Evolutionary conservation across 2,113 vertebrate genomes (phyloP), one percentile per base, ranked within the genome.

Genomic region (Elaphurus davidianus): DNA sequence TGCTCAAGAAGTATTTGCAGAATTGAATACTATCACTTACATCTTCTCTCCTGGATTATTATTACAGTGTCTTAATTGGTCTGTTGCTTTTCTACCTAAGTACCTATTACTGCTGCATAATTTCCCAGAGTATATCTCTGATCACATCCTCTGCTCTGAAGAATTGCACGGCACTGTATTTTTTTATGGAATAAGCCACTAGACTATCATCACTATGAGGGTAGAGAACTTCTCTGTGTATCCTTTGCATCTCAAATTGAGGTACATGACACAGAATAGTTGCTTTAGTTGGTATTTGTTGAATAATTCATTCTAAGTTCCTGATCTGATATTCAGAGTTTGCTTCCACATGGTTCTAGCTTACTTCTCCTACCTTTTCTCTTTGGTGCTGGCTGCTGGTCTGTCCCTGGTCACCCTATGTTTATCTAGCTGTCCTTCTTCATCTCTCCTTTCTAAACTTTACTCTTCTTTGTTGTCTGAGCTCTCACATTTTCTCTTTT

Each of bases 61-160:
- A 89, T 57, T 94, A 15, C 15, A n/a, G 16, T 81, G 54, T 89
- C 28, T 97, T 94, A 74, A 40, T 74, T 81, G 33, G 57, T 76
- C 55, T 83, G 54, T 90, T 27, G 45, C 28, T 81, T 89, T 90
- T 40, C 36, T 97, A 11, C 81, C 25, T 74, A 81, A 47, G 40
- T 90, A 82, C 74, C 87, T 52, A 52, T 17, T 12, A 14, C 19
- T 52, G 54, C 54, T 87, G 19, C 16, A 59, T 91, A 55, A 83
- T 90, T 85, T 62, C 59, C 40, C 23, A 60, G 19, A 47, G 14
- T 83, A 11, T 90, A 30, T 90, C 54, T 96, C 45, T 86, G 52
- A 57, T 90, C 62, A 95, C 25, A 95, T 95, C 57, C 36, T 93
- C 43, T 90, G 36, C 50, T 94, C 12, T 62, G 85, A 93, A 81